Conservation (phyloP, 1,140 invertebrate species). For the Halesus radiatus region DNA sequence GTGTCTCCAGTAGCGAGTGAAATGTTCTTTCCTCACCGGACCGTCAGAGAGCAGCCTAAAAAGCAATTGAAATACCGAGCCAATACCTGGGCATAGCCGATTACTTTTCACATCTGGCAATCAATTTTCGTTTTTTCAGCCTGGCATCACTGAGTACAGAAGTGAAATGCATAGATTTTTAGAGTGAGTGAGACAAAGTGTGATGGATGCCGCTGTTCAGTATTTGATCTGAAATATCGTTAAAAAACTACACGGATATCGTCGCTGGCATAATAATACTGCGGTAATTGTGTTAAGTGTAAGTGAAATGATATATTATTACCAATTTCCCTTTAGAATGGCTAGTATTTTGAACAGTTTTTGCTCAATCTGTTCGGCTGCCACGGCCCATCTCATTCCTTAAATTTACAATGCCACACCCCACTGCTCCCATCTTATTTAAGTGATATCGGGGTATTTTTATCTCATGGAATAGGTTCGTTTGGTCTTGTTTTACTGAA, state of each 20-base stretch:
- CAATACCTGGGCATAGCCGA: too few relatives aligned
- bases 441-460: conserved; percentile 20
- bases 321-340: not conserved
- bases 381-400: not conserved
- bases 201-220: conserved; percentile 6
- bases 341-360: not conserved
- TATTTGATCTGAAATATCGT: conserved; percentile 9
- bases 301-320: not conserved
- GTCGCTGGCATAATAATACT: not conserved
- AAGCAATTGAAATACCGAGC: too few relatives aligned
- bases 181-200: conserved; percentile 36
- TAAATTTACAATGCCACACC: conserved; percentile 44
- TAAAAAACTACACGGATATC: not conserved
- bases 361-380: not conserved
- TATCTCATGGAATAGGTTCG: conserved; percentile 3
- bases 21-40: too few relatives aligned
- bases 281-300: not conserved
- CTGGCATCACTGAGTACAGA: too few relatives aligned
- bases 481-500: not conserved
- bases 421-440: conserved; percentile 31
- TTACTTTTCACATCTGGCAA: too few relatives aligned
- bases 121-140: too few relatives aligned
- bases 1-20: too few relatives aligned
- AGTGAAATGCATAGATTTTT: too few relatives aligned
- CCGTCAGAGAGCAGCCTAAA: too few relatives aligned